Evolutionary conservation across 2,113 vertebrate genomes (phyloP).

Genomic region (Trichomycterus rosablanca): DNA sequence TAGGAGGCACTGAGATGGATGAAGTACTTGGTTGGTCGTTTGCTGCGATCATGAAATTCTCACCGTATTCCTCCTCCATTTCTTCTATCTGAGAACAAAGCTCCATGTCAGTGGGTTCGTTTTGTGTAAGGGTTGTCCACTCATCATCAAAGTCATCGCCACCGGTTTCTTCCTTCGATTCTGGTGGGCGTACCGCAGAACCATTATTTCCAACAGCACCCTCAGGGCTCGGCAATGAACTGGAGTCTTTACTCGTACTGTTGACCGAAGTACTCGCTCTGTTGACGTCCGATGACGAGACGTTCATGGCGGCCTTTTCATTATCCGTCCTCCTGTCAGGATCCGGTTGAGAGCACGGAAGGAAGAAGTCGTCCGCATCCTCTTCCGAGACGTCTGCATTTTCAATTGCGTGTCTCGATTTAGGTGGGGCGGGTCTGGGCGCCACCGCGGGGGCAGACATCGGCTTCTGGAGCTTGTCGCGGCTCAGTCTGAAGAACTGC

Average conservation of each 20-base stretch:
- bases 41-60: background rate
- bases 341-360: slow-evolving; percentile 25
- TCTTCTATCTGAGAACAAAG: slow-evolving; percentile 45
- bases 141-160: slow-evolving; percentile 44
- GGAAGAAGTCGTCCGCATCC: background rate
- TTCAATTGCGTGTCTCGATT: background rate
- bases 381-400: background rate
- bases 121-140: slow-evolving; percentile 69
- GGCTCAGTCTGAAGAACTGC: slow-evolving; percentile 58
- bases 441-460: background rate
- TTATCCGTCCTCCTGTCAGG: slow-evolving; percentile 4
- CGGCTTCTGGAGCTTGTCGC: slow-evolving; percentile 24
- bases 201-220: background rate
- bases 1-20: slow-evolving; percentile 33
- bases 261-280: background rate
- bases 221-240: too few species aligned
- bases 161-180: slow-evolving; percentile 30
- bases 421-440: background rate
- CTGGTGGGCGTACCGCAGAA: background rate
- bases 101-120: slow-evolving; percentile 57
- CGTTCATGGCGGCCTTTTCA: background rate
- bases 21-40: slow-evolving; percentile 14
- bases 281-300: background rate
- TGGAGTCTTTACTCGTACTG: background rate
- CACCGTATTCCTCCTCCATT: slow-evolving; percentile 38